Evolutionary conservation across 2,888 invertebrate species (phyloP), one percentile per base, ranked within the genome.

Genomic region (Stegana nigrithorax): DNA sequence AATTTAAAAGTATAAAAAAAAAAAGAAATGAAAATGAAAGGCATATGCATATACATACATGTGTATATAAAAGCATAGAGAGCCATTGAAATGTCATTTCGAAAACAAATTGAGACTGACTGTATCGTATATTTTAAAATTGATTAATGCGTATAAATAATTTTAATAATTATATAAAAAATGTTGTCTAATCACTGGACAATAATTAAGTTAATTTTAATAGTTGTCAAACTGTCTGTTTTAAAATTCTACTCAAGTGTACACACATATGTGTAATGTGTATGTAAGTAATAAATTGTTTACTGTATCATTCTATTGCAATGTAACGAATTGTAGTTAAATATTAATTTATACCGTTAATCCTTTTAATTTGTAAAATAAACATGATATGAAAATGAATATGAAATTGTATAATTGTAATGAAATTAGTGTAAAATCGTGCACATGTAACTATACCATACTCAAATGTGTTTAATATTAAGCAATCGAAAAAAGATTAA

Each of bases 71-170:
- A 23, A 14, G 23, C 25, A 44, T 19, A 42, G 42, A 74, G 74
- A 78, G 75, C 53, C 75, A 75, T 75, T 75, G 60, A 67, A 78
- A 75, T 75, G 75, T 72, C 75, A 78, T 77, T 75, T 73, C 73
- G 63, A 14, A 75, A 75, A 73, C 76, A 73, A 76, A 74, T 76
- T 78, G 75, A 76, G 75, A 76, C 75, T 78, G 75, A 75, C 70
- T 76, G 76, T 74, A 75, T 75, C 78, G 74, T 39, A 39, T n/a
- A 8, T 2, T 39, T 8, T 39, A 12, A 5, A 39, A n/a, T 39
- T 12, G 6, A 6, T 39, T 8, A 39, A 17, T 55, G 12, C 17
- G 29, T 53, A 53, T 27, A 32, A 27, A 53, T 27, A 26, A 17
- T 51, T 27, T 27, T 53, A 50, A 25, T 26, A 25, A 50, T 50